A percentile compares a stretch with the other conserved stretches of the same genome.
phyloP scores from a whole-genome alignment of 2,113 vertebrate genomes.

The Geococcyx californianus region DNA sequence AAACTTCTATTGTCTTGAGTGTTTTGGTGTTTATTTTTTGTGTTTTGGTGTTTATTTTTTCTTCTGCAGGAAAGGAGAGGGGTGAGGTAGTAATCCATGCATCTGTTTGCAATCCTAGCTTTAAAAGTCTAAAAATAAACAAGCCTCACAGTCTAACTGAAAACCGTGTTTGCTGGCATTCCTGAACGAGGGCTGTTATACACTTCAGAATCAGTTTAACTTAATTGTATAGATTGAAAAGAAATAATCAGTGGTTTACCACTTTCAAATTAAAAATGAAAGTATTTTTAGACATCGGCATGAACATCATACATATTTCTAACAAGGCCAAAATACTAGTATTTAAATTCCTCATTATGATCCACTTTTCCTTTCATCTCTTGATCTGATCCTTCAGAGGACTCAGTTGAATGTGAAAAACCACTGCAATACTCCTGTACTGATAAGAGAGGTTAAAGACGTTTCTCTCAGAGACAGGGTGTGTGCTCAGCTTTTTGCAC shows the following conservation, averaged over 20 bases:
- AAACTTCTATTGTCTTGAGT: slow-evolving; percentile 58
- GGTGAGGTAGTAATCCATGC: background rate
- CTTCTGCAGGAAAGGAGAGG: background rate
- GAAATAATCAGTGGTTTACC: background rate
- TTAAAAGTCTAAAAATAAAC: slow-evolving; percentile 66
- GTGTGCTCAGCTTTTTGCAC: background rate
- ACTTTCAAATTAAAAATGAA: slow-evolving; percentile 18
- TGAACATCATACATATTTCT: slow-evolving; percentile 5
- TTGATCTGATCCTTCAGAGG: slow-evolving; percentile 1
- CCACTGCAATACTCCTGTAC: background rate
- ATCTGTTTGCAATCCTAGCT: slow-evolving; percentile 68
- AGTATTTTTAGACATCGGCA: slow-evolving; percentile 38
- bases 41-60: slow-evolving; percentile 63
- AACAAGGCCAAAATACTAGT: background rate
- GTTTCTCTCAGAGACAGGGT: background rate
- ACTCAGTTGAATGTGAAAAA: background rate
- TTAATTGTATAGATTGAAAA: slow-evolving; percentile 14
- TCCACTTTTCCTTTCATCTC: background rate
- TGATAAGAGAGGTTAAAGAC: background rate
- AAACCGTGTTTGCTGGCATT: background rate
- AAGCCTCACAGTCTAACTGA: background rate
- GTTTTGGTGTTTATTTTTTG: slow-evolving; percentile 11
- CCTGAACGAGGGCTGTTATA: background rate
- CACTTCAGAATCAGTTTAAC: slow-evolving; percentile 16
- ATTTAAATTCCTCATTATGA: slow-evolving; percentile 6